Conservation (phyloP, 2,888 invertebrate genomes). For the Odontocolon sp. region DNA sequence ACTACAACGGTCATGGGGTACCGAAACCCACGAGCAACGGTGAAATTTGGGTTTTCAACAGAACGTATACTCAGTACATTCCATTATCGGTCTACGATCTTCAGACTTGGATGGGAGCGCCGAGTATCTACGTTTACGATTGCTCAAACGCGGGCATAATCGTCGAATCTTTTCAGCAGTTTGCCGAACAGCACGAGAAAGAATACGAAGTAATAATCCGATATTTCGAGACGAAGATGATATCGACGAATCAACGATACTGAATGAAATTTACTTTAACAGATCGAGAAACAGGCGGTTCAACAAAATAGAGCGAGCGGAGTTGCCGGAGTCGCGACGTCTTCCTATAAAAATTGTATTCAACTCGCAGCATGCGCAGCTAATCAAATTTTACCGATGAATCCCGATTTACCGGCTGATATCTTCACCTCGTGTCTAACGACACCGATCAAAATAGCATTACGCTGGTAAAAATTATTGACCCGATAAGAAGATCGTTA, state of each 20-base stretch:
- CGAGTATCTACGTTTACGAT: conserved; percentile 99
- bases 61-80: conserved; percentile 99
- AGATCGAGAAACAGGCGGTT: conserved; percentile 77
- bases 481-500: neutral
- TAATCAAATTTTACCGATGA: conserved; percentile 97
- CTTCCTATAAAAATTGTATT: conserved; percentile 94
- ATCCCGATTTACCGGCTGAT: conserved; percentile 97
- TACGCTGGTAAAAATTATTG: conserved; percentile 87
- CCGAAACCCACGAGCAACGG: conserved; percentile 99
- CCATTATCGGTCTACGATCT: conserved; percentile 99
- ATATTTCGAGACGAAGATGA: neutral
- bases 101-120: conserved; percentile 99
- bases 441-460: conserved; percentile 97
- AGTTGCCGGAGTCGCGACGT: conserved; percentile 76
- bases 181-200: conserved; percentile 94
- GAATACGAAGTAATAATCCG: conserved; percentile 85
- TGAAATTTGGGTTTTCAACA: conserved; percentile 99
- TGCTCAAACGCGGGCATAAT: conserved; percentile 99
- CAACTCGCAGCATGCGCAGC: conserved; percentile 97
- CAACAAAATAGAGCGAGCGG: conserved; percentile 77
- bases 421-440: conserved; percentile 99
- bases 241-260: neutral
- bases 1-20: conserved; percentile 99
- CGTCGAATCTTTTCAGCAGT: conserved; percentile 93
- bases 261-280: neutral